Conservation (phyloP, 2,113 vertebrate species). For the Coregonus clupeaformis region DNA sequence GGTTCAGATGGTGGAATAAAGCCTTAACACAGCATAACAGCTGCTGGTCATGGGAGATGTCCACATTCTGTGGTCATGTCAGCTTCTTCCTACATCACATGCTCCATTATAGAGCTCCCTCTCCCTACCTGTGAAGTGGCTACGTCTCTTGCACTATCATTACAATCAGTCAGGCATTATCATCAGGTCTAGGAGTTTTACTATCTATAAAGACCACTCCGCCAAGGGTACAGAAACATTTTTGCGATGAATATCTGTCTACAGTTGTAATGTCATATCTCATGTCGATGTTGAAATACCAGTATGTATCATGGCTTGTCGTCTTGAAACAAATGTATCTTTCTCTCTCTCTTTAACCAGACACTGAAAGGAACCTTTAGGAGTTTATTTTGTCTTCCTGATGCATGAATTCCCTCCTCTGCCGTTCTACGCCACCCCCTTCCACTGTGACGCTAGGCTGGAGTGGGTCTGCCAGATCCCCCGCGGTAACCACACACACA, state of each 20-base stretch:
- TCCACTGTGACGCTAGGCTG: conserved; percentile 85
- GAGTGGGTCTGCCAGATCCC: conserved; percentile 96
- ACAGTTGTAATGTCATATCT: too few relatives aligned
- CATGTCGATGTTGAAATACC: too few relatives aligned
- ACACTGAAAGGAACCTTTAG: conserved; percentile 51
- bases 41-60: conserved; percentile 4
- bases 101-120: not conserved
- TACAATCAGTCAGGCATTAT: too few relatives aligned
- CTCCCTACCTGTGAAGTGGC: not conserved
- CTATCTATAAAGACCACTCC: too few relatives aligned
- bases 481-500: conserved; percentile 75
- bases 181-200: too few relatives aligned
- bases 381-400: conserved; percentile 40
- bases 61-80: not conserved
- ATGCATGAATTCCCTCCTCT: conserved; percentile 17
- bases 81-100: not conserved
- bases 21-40: not conserved
- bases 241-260: too few relatives aligned
- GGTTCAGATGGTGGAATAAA: not conserved
- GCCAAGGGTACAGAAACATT: too few relatives aligned
- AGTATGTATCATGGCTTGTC: not conserved
- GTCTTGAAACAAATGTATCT: not conserved
- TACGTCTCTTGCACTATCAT: too few relatives aligned
- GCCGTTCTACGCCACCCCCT: conserved; percentile 79
- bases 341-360: conserved; percentile 53